phyloP scores from a whole-genome alignment of 2,888 invertebrate genomes.

The Aelia acuminata region DNA sequence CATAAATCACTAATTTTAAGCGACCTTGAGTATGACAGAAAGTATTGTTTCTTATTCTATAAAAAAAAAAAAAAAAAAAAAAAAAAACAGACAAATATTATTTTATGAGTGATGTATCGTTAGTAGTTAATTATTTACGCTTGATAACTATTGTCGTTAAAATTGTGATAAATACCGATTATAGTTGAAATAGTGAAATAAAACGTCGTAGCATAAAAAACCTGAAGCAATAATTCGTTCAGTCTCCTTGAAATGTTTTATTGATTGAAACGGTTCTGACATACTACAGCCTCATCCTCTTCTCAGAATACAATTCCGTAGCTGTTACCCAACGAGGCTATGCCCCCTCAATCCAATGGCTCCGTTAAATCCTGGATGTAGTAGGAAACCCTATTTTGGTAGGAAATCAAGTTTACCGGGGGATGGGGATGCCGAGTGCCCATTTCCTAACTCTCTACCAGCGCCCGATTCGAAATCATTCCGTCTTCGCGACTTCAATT shows the following conservation, averaged over 20 bases:
- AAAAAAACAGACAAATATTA: too few species aligned
- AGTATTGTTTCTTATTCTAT: too few species aligned
- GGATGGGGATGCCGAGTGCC: not conserved
- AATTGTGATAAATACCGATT: too few species aligned
- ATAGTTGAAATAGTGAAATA: too few species aligned
- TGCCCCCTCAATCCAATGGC: not conserved
- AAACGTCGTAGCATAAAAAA: too few species aligned
- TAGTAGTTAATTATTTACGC: too few species aligned
- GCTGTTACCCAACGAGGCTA: not conserved
- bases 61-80: too few species aligned
- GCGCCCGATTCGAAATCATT: not conserved
- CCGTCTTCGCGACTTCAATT: constrained; percentile 3
- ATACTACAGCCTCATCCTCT: not conserved
- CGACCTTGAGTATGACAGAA: too few species aligned
- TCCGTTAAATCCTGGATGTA: constrained; percentile 29
- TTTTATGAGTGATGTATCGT: too few species aligned
- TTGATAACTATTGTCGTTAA: too few species aligned
- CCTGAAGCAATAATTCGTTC: too few species aligned
- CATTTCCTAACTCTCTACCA: not conserved
- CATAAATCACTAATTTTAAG: too few species aligned
- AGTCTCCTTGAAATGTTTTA: not conserved
- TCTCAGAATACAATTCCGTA: not conserved
- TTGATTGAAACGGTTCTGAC: not conserved
- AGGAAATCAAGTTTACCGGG: constrained; percentile 21
- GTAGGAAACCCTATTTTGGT: constrained; percentile 42